Evolutionary conservation across 2,797 vertebrate genomes (phyloP), one percentile per base, ranked within the genome.

Genomic region (Syngnathus rostellatus): DNA sequence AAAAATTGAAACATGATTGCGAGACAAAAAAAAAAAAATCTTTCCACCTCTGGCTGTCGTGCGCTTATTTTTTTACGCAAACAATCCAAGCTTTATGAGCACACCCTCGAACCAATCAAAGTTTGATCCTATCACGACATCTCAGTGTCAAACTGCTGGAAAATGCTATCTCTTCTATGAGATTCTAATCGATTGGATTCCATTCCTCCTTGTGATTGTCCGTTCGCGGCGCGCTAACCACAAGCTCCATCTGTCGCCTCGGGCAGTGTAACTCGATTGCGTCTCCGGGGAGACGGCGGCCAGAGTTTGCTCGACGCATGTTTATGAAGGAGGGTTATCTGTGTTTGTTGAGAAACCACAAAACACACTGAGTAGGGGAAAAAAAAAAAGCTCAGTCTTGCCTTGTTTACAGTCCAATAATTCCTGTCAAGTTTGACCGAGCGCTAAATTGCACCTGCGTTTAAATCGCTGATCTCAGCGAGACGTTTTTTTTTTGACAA

Each of bases 221-320:
- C 61, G 66, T 38, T 7, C 25, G 48, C 57, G 66, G 58, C 70
- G 68, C 71, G 67, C 70, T 60, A 62, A 45, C 21, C 57, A 45
- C 72, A 70, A 69, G 40, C 60, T 45, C 67, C 59, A 53, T 66
- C 66, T 76, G 70, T 50, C 50, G 65, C 75, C 70, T 65, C 37
- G 8, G 12, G 70, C 71, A 19, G 62, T 14, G 77, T 45, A 65
- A 23, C 65, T 68, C 64, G 16, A 38, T 63, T 2, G 3, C 45
- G 66, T 66, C 71, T 66, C 8, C 0, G 23, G 72, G 74, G 68
- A 66, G 63, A 55, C 68, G 31, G 48, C 59, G 19, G 58, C 54
- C 45, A 66, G 54, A 62, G 66, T 21, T 62, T 61, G 21, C n/a
- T 14, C 19, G 7, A n/a, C 12, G 39, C 4, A 66, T 77, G 57